These are phyloP conservation scores for Diploptera punctata DNA, from an alignment of 2,888 invertebrate genomes.

Conservation along the genomic window DNA sequence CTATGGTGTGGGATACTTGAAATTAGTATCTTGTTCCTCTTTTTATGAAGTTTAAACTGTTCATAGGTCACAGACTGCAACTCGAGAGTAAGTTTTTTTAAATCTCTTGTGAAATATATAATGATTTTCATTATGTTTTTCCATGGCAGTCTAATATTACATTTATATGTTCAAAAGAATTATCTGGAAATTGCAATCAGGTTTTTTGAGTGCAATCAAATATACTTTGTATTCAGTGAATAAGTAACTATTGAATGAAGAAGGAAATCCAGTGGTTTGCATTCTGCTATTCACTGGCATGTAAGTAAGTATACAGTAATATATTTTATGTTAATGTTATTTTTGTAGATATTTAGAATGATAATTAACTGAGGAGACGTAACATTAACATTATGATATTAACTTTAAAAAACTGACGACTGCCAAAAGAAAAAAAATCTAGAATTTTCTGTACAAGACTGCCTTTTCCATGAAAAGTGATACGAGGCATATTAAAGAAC, in stretches of 20 bases:
- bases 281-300: background rate
- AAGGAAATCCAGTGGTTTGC: background rate
- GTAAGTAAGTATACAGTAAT: conserved; percentile 17
- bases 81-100: too few relatives aligned
- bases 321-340: conserved; percentile 35
- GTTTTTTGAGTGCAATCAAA: conserved; percentile 6
- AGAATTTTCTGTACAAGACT: background rate
- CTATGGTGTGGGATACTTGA: background rate
- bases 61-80: too few relatives aligned
- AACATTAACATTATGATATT: background rate
- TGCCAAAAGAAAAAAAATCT: background rate
- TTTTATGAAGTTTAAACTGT: too few relatives aligned
- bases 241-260: background rate
- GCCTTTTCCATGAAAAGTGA: background rate
- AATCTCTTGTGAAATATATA: too few relatives aligned
- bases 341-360: conserved; percentile 31
- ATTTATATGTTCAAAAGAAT: too few relatives aligned
- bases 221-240: background rate
- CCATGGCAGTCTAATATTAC: too few relatives aligned
- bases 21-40: background rate
- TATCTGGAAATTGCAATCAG: background rate
- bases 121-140: too few relatives aligned
- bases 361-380: background rate
- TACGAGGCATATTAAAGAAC: background rate
- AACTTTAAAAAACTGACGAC: background rate